Base-by-base conservation (phyloP, 2,797 vertebrate species). In the Chromis chromis region DNA sequence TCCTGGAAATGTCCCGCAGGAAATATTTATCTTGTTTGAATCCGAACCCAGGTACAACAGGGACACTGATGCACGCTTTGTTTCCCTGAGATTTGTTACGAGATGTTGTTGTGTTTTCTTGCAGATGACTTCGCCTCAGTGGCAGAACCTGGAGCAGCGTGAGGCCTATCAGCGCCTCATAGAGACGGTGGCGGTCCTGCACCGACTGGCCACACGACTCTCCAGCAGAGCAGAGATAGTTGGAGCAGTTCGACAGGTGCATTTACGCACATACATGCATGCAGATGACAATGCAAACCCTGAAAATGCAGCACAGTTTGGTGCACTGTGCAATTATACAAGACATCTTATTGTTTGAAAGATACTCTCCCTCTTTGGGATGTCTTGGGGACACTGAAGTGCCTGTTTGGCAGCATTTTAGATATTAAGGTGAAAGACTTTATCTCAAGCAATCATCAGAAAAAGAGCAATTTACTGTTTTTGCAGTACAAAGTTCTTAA, bases 181-280 rank as follows among this genome's bases (percentile, higher is more conserved):
- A 33, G 98, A 99, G 87, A 98, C 98, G 0, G 85, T 98, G 0
- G 85, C 94, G 0, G 96, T 99, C 54, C 90, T 99, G 74, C 95
- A 96, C 59, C 96, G 97, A 33, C 92, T 99, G 78, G 96, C 97
- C 68, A 96, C 94, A 9, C 93, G 98, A 12, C 96, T 99, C 1
- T 99, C 98, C 10, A 98, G 98, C 88, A 91, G 97, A 7, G 97
- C 98, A 0, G 98, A 99, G 92, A 95, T 97, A 87, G 98, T 99
- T 0, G 98, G 98, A 6, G 97, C 98, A 0, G 95, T 99, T 65
- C 96, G 98, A 53, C 98, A 99, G 96, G 98, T 99, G 72, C 69
- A 14, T 5, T 13, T n/a, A n/a, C 6, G 24, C 2, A 53, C 27
- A 28, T 22, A 65, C 44, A 3, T n/a, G 28, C 1, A 12, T 19